Evolutionary conservation across 2,888 invertebrate genomes (phyloP).

Genomic region (Dione vanillae): DNA sequence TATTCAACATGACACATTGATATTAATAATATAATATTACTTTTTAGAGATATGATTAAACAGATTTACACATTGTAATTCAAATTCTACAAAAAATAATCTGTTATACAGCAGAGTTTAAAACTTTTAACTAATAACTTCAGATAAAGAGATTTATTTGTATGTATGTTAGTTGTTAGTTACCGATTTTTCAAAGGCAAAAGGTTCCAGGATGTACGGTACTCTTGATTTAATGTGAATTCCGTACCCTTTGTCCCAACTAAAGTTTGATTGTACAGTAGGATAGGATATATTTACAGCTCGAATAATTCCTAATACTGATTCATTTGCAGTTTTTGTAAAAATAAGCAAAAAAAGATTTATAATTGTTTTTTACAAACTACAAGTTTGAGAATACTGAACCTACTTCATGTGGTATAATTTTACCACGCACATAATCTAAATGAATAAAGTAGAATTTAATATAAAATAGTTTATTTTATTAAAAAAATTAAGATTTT

Average conservation of each 20-base stretch:
- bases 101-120: background rate
- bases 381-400: too few relatives aligned
- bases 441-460: too few relatives aligned
- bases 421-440: too few relatives aligned
- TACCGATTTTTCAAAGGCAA: constrained; percentile 5
- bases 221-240: constrained; percentile 6
- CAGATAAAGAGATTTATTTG: background rate
- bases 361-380: too few relatives aligned
- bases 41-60: background rate
- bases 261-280: constrained; percentile 2
- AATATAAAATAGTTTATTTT: too few relatives aligned
- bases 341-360: too few relatives aligned
- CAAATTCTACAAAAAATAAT: background rate
- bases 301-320: background rate
- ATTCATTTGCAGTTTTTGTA: background rate
- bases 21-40: background rate
- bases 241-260: background rate
- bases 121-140: background rate
- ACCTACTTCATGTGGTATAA: too few relatives aligned
- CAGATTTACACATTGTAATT: background rate
- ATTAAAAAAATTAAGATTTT: too few relatives aligned
- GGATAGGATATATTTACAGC: constrained; percentile 1
- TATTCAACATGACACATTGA: constrained; percentile 24
- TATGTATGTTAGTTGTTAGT: background rate
- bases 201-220: constrained; percentile 17